phyloP scores from a whole-genome alignment of 2,888 invertebrate species.

The Cantharis lateralis region DNA sequence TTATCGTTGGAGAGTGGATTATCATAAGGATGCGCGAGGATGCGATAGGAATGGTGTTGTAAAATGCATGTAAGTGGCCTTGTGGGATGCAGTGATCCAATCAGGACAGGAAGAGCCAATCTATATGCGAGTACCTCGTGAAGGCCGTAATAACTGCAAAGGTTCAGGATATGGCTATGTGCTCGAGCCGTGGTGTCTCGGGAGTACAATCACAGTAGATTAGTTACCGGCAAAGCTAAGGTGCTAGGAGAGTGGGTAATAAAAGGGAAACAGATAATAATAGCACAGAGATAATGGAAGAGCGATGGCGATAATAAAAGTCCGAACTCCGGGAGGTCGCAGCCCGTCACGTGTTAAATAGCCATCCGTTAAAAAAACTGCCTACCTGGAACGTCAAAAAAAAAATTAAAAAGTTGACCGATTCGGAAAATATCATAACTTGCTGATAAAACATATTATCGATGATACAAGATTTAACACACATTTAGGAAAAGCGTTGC shows the following conservation, averaged over 20 bases:
- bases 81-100: constrained; percentile 41
- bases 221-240: constrained; percentile 44
- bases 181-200: constrained; percentile 38
- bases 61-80: constrained; percentile 29
- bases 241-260: constrained; percentile 37
- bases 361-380: constrained; percentile 31
- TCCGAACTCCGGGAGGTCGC: constrained; percentile 27
- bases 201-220: constrained; percentile 48
- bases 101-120: constrained; percentile 41
- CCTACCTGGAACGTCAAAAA: not conserved
- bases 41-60: constrained; percentile 9
- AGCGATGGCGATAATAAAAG: constrained; percentile 47
- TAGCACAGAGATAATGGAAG: constrained; percentile 47
- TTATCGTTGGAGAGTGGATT: not conserved
- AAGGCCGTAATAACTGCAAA: constrained; percentile 44
- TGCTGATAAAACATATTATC: not conserved
- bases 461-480: constrained; percentile 30
- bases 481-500: constrained; percentile 23
- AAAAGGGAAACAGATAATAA: constrained; percentile 47
- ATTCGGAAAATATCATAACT: not conserved
- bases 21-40: not conserved
- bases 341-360: constrained; percentile 32
- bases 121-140: constrained; percentile 41
- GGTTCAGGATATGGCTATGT: constrained; percentile 32
- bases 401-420: not conserved